phyloP scores from a whole-genome alignment of 2,113 vertebrate genomes.

The Cheilinus undulatus region DNA sequence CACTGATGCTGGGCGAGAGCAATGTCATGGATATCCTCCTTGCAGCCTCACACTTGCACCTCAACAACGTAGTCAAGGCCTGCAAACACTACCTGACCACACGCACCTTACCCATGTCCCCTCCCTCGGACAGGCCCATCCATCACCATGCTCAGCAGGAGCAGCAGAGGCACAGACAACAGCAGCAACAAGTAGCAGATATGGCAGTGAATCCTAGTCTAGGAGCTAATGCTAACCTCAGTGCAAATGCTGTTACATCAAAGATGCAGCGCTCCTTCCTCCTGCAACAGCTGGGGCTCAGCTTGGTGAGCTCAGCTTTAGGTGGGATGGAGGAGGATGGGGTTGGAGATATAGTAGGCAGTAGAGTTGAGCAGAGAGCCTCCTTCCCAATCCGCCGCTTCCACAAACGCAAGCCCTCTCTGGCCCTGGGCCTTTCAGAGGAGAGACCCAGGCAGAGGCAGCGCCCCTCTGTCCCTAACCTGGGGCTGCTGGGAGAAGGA shows the following conservation, averaged over 20 bases:
- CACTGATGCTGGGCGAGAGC: constrained; percentile 96
- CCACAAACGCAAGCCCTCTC: constrained; percentile 92
- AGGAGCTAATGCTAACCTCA: constrained; percentile 56
- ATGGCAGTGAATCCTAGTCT: constrained; percentile 50
- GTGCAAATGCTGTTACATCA: constrained; percentile 63
- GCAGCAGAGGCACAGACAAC: constrained; percentile 75
- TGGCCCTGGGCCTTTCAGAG: constrained; percentile 82
- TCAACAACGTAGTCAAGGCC: constrained; percentile 96
- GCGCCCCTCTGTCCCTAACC: constrained; percentile 82
- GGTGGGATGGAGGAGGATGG: constrained; percentile 76
- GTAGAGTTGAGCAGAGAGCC: constrained; percentile 86
- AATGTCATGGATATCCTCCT: constrained; percentile 98
- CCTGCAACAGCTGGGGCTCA: constrained; percentile 95
- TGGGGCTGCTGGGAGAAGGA: constrained; percentile 80
- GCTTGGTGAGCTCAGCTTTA: constrained; percentile 93
- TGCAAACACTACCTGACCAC: constrained; percentile 98
- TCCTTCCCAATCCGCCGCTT: constrained; percentile 91
- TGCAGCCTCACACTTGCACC: constrained; percentile 95
- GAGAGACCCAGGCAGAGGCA: constrained; percentile 89
- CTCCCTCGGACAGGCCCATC: constrained; percentile 79
- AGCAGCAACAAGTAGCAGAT: constrained; percentile 83
- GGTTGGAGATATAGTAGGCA: constrained; percentile 39
- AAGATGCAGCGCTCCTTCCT: constrained; percentile 95
- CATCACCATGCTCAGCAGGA: constrained; percentile 74
- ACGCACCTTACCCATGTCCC: constrained; percentile 92